A percentile compares a stretch with the other conserved stretches of the same genome.
Evolutionary conservation across 2,113 vertebrate species (phyloP).

Genomic region (Channa maculata): DNA sequence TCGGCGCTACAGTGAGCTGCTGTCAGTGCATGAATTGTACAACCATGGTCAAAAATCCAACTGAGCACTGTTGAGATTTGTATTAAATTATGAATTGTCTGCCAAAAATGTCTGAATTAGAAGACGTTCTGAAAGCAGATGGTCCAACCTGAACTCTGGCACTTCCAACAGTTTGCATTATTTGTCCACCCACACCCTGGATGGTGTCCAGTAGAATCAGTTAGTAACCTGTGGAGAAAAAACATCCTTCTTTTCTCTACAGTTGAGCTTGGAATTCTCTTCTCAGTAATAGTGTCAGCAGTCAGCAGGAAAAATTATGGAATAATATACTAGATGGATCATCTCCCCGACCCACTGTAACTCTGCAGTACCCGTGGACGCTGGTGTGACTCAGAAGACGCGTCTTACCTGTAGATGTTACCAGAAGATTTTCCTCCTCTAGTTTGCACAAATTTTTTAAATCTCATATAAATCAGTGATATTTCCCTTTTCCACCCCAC

Average conservation of each 20-base stretch:
- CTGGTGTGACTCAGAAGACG: not conserved
- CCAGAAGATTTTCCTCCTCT: constrained; percentile 10
- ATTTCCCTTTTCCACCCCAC: not conserved
- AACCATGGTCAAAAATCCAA: constrained; percentile 22
- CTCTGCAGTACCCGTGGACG: not conserved
- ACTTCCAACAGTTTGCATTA: not conserved
- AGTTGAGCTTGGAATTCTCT: constrained; percentile 10
- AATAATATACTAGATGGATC: constrained; percentile 3
- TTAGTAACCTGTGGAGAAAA: not conserved
- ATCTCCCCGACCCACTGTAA: not conserved
- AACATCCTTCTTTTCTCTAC: not conserved
- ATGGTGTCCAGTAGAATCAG: constrained; percentile 20
- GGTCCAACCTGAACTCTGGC: constrained; percentile 14
- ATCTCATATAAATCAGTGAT: not conserved
- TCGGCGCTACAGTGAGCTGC: not conserved
- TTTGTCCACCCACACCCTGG: constrained; percentile 1
- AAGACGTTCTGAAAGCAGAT: constrained; percentile 14
- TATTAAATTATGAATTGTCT: constrained; percentile 13
- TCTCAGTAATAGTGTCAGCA: constrained; percentile 3
- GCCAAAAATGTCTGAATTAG: constrained; percentile 7
- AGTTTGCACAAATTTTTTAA: not conserved
- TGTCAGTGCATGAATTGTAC: constrained; percentile 4
- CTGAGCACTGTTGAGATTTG: constrained; percentile 10
- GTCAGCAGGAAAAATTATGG: not conserved
- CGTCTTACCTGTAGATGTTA: not conserved